Evolutionary conservation across 2,113 vertebrate species (phyloP).

Genomic region (Zingel zingel): DNA sequence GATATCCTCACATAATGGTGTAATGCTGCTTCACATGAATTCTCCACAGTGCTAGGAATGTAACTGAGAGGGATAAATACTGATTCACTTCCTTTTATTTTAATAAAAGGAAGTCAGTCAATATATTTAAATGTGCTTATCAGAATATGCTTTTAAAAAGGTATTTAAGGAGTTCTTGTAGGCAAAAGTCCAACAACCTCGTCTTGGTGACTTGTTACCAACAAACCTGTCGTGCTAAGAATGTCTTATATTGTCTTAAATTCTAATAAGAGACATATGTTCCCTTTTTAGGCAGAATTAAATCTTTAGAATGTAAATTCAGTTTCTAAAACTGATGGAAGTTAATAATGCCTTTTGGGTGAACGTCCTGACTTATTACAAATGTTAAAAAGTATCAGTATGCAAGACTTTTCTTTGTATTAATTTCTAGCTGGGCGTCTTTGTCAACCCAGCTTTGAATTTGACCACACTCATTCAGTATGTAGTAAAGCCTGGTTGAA

Average conservation of each 20-base stretch:
- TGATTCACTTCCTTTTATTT: background rate
- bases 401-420: background rate
- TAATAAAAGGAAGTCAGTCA: too few species aligned
- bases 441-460: background rate
- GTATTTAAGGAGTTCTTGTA: background rate
- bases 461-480: background rate
- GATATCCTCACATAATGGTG: background rate
- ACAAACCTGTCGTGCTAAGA: background rate
- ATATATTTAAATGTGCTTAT: too few species aligned
- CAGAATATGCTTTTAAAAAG: too few species aligned
- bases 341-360: background rate
- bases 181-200: background rate
- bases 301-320: background rate
- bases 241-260: background rate
- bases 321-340: constrained; percentile 3
- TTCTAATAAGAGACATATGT: background rate
- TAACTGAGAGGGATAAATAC: too few species aligned
- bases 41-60: background rate
- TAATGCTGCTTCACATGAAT: background rate
- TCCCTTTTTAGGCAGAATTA: background rate
- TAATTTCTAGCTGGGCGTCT: background rate
- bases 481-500: background rate
- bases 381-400: background rate
- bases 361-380: background rate
- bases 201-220: background rate